Base-by-base conservation (phyloP, 2,797 vertebrate genomes). In the Siniperca scherzeri region DNA sequence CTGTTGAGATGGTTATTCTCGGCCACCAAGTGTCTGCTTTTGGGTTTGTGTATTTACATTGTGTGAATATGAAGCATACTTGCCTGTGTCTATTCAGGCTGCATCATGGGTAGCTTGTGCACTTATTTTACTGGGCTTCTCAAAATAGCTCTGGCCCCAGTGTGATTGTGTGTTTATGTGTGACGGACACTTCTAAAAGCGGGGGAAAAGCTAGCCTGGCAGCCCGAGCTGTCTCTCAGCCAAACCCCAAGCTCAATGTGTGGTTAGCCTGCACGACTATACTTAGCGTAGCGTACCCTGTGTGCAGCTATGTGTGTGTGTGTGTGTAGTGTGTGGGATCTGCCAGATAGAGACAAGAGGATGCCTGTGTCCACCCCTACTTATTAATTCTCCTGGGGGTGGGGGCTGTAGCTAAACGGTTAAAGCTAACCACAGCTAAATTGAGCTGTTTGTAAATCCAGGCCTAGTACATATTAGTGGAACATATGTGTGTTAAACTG, bases 131-230 rank as follows among this genome's bases (percentile, higher is more conserved):
- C 81, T 36, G 70, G 62, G 77, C 4, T 77, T 86, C 92, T 85
- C 65, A 88, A 94, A 93, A 94, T 95, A 94, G 90, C 84, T 60
- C 74, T 52, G 78, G 91, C 82, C 81, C 83, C 66, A 50, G 85
- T 83, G 85, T 84, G 87, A 91, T 90, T 88, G 88, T 88, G 88
- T 91, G 90, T 93, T 92, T 94, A 87, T 80, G 81, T 91, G 90
- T 91, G 90, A 91, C 73, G 62, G 86, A 93, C 90, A 89, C 89
- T 89, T 92, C 88, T 83, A 82, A 88, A 91, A 87, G 74, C 30
- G 2, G 74, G 72, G 70, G 55, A 8, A 48, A 59, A 79, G 74
- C 80, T 61, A 78, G 80, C 55, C 83, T 87, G 87, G 92, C 90
- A 90, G 90, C 80, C 69, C 1, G 5, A 61, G 57, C 62, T 80